These are phyloP conservation scores for Lepidotrigona ventralis DNA, from an alignment of 1,140 invertebrate species.

Conservation along the genomic window DNA sequence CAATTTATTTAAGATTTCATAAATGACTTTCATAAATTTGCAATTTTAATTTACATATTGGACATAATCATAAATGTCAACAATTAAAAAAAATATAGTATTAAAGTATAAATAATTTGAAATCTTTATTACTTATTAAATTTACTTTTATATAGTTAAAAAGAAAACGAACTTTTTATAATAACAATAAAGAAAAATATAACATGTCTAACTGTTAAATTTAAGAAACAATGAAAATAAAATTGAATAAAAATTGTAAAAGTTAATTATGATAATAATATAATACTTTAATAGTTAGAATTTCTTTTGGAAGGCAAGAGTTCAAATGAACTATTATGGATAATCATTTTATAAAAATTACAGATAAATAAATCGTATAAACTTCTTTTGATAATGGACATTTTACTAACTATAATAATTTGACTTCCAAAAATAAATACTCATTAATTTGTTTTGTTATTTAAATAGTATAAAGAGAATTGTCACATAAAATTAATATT, in stretches of 20 bases:
- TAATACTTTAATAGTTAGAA: not conserved
- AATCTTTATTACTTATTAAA: not conserved
- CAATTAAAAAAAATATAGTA: not conserved
- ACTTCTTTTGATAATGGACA: not conserved
- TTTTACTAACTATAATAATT: constrained; percentile 4
- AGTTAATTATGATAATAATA: not conserved
- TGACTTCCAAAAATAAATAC: constrained; percentile 58
- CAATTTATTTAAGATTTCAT: not conserved
- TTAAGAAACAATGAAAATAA: not conserved
- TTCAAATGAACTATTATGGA: not conserved
- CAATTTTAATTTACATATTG: not conserved
- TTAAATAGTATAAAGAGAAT: constrained; percentile 37
- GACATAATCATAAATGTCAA: not conserved
- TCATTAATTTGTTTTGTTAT: constrained; percentile 27
- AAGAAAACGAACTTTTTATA: not conserved
- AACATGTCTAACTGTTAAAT: not conserved
- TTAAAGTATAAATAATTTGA: not conserved
- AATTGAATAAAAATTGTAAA: not conserved
- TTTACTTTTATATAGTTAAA: not conserved
- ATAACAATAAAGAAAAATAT: not conserved
- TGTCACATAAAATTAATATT: constrained; percentile 38
- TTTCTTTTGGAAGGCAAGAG: constrained; percentile 1
- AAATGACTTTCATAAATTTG: not conserved
- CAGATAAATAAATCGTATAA: constrained; percentile 9
- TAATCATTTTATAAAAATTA: not conserved